Evolutionary conservation across 2,888 invertebrate genomes (phyloP).

Genomic region (Charanyca ferruginea): DNA sequence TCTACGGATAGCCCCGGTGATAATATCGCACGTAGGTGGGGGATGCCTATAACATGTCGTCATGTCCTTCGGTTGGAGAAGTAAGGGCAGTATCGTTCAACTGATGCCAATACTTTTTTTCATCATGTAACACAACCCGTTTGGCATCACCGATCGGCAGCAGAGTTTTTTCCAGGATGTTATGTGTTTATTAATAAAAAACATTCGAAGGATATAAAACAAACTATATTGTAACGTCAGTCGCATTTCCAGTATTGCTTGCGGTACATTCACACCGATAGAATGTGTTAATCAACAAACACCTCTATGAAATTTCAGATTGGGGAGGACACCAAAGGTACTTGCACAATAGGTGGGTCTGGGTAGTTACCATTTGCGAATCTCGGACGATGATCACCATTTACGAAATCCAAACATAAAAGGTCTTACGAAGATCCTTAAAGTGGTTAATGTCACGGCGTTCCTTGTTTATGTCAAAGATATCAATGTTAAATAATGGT

Average conservation of each 20-base stretch:
- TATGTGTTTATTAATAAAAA: constrained; percentile 15
- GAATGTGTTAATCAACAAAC: constrained; percentile 10
- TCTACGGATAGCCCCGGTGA: no score
- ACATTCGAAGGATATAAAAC: constrained; percentile 22
- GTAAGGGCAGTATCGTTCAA: no score
- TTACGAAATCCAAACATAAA: constrained; percentile 61
- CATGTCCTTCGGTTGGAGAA: no score
- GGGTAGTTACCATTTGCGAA: constrained; percentile 66
- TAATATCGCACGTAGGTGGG: no score
- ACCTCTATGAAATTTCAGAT: constrained; percentile 25
- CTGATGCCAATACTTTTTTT: no score
- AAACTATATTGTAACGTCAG: constrained; percentile 25
- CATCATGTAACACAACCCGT: no score
- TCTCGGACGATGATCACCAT: constrained; percentile 79
- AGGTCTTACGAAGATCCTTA: constrained; percentile 67
- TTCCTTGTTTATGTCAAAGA: constrained; percentile 50
- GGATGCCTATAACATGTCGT: no score
- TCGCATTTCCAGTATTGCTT: constrained; percentile 6
- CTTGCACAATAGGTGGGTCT: constrained; percentile 62
- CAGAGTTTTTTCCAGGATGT: constrained; percentile 11
- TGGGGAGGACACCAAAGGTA: constrained; percentile 15
- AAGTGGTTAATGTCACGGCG: constrained; percentile 69
- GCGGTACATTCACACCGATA: constrained; percentile 3
- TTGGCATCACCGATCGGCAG: neutral
- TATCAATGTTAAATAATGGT: constrained; percentile 64